phyloP scores from a whole-genome alignment of 1,140 invertebrate species.

The Cheumatopsyche charites region DNA sequence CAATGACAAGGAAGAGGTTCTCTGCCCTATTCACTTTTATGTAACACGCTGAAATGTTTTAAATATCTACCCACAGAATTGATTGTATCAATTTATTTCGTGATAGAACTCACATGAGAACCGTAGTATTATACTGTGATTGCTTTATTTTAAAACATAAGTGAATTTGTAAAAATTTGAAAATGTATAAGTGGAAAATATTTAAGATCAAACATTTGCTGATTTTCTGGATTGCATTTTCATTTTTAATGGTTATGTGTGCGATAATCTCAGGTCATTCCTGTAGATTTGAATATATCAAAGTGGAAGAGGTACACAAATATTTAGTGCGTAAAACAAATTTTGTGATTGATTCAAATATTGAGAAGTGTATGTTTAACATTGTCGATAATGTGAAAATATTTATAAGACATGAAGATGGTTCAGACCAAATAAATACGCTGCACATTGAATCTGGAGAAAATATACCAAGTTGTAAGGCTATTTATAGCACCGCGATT shows the following conservation, averaged over 20 bases:
- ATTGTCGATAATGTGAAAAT: neutral
- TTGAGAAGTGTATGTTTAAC: conserved; percentile 43
- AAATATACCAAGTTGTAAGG: conserved; percentile 76
- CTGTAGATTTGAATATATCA: neutral
- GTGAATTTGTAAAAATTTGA: too few species aligned
- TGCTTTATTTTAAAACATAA: too few species aligned
- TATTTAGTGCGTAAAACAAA: conserved; percentile 23
- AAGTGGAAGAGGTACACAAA: conserved; percentile 2
- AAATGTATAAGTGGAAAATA: too few species aligned
- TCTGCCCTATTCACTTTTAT: too few species aligned
- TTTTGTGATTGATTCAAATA: conserved; percentile 41
- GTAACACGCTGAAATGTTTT: too few species aligned
- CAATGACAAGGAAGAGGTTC: too few species aligned
- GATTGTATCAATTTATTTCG: too few species aligned
- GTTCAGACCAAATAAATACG: neutral
- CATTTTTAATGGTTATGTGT: neutral
- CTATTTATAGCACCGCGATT: conserved; percentile 81
- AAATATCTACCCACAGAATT: too few species aligned
- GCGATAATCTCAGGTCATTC: conserved; percentile 1
- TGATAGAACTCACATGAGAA: too few species aligned
- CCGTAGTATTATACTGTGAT: too few species aligned
- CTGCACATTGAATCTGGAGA: conserved; percentile 61
- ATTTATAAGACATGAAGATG: neutral
- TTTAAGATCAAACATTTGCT: too few species aligned
- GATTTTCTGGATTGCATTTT: too few species aligned